Percentiles rank a stretch among this genome's conserved stretches.
These are phyloP conservation scores for Synanthedon andrenaeformis DNA, from an alignment of 2,888 invertebrate species.

Conservation along the genomic window DNA sequence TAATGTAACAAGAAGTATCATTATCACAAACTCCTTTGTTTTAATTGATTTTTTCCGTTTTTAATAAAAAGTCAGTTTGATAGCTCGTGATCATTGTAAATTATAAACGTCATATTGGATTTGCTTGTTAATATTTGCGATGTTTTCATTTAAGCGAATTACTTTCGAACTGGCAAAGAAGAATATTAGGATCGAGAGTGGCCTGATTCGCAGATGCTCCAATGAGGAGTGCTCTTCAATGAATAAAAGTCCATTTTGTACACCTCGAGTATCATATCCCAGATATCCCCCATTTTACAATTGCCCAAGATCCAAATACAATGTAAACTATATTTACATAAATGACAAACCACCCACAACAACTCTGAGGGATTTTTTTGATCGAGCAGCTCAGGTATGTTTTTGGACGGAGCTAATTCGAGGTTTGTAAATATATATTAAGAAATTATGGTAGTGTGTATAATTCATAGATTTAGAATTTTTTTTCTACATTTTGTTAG, in stretches of 20 bases:
- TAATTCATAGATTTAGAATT: no score
- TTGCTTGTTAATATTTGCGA: no score
- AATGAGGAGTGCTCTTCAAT: not conserved
- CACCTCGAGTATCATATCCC: not conserved
- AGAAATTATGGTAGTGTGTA: not conserved
- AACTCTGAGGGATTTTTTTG: constrained; percentile 75
- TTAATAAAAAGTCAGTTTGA: no score
- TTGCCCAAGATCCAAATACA: constrained; percentile 39
- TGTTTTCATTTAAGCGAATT: no score
- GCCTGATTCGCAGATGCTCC: not conserved
- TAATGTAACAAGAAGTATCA: no score
- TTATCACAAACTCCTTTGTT: no score
- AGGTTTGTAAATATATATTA: constrained; percentile 54
- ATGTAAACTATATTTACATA: constrained; percentile 64
- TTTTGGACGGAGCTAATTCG: constrained; percentile 83
- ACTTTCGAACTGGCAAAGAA: no score
- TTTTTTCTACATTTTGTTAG: no score
- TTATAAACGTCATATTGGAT: no score
- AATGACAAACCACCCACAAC: constrained; percentile 72
- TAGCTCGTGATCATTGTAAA: no score
- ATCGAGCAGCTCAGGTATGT: constrained; percentile 76
- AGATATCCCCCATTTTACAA: constrained; percentile 29
- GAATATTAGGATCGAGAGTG: no score
- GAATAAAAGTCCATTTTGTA: not conserved
- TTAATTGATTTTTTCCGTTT: no score